A percentile compares a stretch with the other conserved stretches of the same genome.
Evolutionary conservation across 2,113 vertebrate species (phyloP).

Genomic region (Sterrhoptilus dennistouni): DNA sequence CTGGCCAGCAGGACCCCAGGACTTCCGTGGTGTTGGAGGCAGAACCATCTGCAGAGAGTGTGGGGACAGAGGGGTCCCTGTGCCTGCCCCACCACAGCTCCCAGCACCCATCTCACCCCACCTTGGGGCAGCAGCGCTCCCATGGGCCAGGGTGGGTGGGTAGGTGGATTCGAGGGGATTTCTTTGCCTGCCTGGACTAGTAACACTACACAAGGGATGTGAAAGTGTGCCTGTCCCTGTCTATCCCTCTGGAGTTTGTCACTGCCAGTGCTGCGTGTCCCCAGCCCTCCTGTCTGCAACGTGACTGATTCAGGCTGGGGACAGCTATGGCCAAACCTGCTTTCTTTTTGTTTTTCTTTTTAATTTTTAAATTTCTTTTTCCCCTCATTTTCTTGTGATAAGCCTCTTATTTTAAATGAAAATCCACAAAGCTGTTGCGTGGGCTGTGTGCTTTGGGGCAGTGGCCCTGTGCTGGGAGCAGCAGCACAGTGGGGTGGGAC

Average conservation of each 20-base stretch:
- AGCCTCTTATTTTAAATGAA: conserved; percentile 43
- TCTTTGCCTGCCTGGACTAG: not conserved
- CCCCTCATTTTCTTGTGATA: not conserved
- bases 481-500: not conserved
- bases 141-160: not conserved
- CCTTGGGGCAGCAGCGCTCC: rapidly evolving
- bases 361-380: rapidly evolving
- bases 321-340: not conserved
- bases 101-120: not conserved
- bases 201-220: not conserved
- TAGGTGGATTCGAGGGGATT: not conserved
- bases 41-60: rapidly evolving
- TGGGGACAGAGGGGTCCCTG: not conserved
- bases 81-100: not conserved
- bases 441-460: not conserved
- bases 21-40: not conserved
- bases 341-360: not conserved
- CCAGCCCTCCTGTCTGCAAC: not conserved
- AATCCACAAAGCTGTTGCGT: not conserved
- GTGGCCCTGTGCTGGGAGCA: not conserved
- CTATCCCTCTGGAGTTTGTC: not conserved
- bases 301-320: not conserved
- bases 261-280: rapidly evolving
- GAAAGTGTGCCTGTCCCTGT: not conserved
- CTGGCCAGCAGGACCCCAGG: rapidly evolving